Evolutionary conservation across 2,888 invertebrate species (phyloP), one percentile per base, ranked within the genome.

Genomic region (Patella depressa): DNA sequence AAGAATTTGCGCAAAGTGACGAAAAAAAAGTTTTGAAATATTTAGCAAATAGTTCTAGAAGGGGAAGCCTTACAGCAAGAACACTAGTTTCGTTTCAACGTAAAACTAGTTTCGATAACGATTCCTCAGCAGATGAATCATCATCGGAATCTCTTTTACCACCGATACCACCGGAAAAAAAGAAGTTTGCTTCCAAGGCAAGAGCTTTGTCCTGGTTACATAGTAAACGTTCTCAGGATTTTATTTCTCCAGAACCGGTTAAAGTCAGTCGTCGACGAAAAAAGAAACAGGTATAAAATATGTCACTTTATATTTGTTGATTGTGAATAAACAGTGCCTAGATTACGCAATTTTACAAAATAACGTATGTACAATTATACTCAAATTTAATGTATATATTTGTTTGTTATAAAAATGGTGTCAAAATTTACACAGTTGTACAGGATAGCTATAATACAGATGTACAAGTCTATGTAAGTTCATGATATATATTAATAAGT

Each of bases 1-100:
- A 65, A 19, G 65, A 65, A 65, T 65, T 65, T 19, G 65, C 65
- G 24, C 65, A 65, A 24, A 65, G 65, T 65, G 65, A 65, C 65
- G 65, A 65, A 65, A 65, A 65, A 24, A 65, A 65, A 65, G 65
- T 65, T 3, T 19, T 65, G 24, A 65, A 65, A 24, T 65, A 65
- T 65, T 24, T 65, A 24, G 65, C 65, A 11, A 65, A 65, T 15
- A 65, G 65, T 24, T 65, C 65, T 19, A 65, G 65, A 65, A 19
- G 65, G 3, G 65, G 65, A 24, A 65, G 65, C 17, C 24, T 65
- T 19, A 65, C 65, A 24, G 65, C 65, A 24, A 65, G 65, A 24
- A 65, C 65, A 4, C 24, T 65, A 65, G 65, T 14, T 65, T 65
- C 65, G 19, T 65, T 65, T 65, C 65, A 65, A 24, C 12, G 65